phyloP scores from a whole-genome alignment of 2,888 invertebrate genomes.

The Ornithoptera alexandrae region DNA sequence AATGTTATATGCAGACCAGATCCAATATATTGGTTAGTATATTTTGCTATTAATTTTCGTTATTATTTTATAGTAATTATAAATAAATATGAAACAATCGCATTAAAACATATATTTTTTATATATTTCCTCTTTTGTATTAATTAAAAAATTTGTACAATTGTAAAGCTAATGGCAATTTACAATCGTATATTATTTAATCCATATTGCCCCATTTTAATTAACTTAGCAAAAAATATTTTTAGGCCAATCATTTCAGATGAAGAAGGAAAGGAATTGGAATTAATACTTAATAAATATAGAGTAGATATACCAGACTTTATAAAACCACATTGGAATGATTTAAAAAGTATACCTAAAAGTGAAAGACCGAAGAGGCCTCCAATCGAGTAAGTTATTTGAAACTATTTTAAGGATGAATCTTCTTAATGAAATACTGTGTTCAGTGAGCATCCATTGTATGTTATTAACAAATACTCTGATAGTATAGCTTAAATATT shows the following conservation, averaged over 20 bases:
- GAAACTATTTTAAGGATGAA: background rate
- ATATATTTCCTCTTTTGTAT: background rate
- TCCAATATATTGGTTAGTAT: conserved; percentile 57
- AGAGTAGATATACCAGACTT: conserved; percentile 56
- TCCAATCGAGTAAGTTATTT: conserved; percentile 36
- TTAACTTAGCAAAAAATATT: background rate
- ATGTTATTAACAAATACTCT: no score
- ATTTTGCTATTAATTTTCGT: background rate
- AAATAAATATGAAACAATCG: background rate
- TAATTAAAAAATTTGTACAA: no score
- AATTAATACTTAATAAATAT: conserved; percentile 45
- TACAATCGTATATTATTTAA: no score
- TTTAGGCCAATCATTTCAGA: conserved; percentile 57
- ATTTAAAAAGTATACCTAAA: conserved; percentile 61
- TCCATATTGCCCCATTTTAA: background rate
- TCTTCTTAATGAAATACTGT: background rate
- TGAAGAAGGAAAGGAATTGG: conserved; percentile 44
- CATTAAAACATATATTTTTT: background rate
- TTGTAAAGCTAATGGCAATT: no score
- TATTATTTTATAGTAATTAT: background rate
- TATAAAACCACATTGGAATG: conserved; percentile 64
- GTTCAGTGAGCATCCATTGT: background rate
- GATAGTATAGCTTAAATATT: no score
- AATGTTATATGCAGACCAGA: conserved; percentile 70
- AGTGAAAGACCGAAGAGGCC: conserved; percentile 61